Base-by-base conservation (phyloP, 1,140 invertebrate species). In the Rhopalosiphum padi region DNA sequence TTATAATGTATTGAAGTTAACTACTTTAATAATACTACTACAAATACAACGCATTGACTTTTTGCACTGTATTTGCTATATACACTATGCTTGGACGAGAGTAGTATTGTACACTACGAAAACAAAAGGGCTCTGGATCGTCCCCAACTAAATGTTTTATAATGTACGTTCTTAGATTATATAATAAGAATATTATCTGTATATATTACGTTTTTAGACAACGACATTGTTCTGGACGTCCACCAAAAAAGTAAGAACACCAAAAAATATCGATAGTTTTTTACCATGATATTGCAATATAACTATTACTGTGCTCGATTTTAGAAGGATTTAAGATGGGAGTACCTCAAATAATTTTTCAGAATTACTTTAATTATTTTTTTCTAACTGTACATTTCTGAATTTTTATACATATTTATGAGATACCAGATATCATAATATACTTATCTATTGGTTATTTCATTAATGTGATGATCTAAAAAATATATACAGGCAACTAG, bases 101-200 rank as follows among this genome's bases (percentile, higher is more conserved):
- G 60, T 18, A 30, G 60, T n/a, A 68, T n/a, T 68, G 15, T n/a
- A 5, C 60, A 1, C 60, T n/a, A n/a, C 60, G 15, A 77, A n/a
- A 77, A 77, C 60, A 77, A 77, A 77, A 77, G 60, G 5, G n/a
- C 60, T 35, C 60, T 77, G 60, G 60, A 77, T 77, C 60, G n/a
- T n/a, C 60, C 60, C 60, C 60, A 77, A 77, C 30, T 77, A n/a
- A 77, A 77, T 77, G 60, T 77, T 77, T 77, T 77, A 77, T 77
- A 77, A 77, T n/a, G 30, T 77, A 77, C 60, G 60, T 77, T 77
- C 60, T 77, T 77, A 77, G 60, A 77, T 77, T n/a, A 77, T 77
- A 15, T 77, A 77, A 77, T 77, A 77, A 77, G n/a, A n/a, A n/a
- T 77, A 77, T 77, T n/a, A 77, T 77, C 30, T 35, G 60, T 77